Evolutionary conservation across 2,113 vertebrate genomes (phyloP), one percentile per base, ranked within the genome.

Genomic region (Syrrhaptes paradoxus): DNA sequence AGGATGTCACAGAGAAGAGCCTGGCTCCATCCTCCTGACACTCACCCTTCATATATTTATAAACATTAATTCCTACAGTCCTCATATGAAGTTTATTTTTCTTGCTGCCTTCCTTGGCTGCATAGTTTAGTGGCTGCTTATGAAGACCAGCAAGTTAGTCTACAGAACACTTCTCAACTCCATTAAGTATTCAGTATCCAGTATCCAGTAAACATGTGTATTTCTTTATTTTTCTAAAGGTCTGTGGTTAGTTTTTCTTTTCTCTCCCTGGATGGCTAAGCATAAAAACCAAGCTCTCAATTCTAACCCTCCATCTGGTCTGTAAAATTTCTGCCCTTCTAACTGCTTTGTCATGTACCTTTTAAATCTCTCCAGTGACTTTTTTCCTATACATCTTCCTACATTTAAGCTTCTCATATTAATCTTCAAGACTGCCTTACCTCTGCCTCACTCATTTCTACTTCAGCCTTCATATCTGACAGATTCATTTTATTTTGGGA

Each of bases 301-400:
- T 43, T 52, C 24, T 80, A 84, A 57, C 3, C 0, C 0, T 5
- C 1, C 9, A 4, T 24, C 41, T 59, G 13, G 11, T 57, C n/a
- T 26, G 29, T 7, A 71, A 74, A 91, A 62, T 29, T 41, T 78
- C 55, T 63, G 2, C n/a, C 13, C 17, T 75, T 83, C 32, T 62
- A 59, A 68, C 8, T 82, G 38, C 32, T 75, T 74, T 85, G 14
- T 7, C 10, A 51, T 17, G 3, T 31, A 62, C 5, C 38, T 41
- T 86, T 68, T 28, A 67, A 48, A 88, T 51, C 9, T 48, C n/a
- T 49, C 7, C 71, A 57, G 20, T 26, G 20, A 46, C 3, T 34
- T 86, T 88, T 70, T 91, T 59, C 55, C 28, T 66, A 41, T 29
- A n/a, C 3, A n/a, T 57, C 46, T 70, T 89, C 31, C 51, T 36